Evolutionary conservation across 2,113 vertebrate species (phyloP), one percentile per base, ranked within the genome.

Genomic region (Pygoscelis antarcticus): DNA sequence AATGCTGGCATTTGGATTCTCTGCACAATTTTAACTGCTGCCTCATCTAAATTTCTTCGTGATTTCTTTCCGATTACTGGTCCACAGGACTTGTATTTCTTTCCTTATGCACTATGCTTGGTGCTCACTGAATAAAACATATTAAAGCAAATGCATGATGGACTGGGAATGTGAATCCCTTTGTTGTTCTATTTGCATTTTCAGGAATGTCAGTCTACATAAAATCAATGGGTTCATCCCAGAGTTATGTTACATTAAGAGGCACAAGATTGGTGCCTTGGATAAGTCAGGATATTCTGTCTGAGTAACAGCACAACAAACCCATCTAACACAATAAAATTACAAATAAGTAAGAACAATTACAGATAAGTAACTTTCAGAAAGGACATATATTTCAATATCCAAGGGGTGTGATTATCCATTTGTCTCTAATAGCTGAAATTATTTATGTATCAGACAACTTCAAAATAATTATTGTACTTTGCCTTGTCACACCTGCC

Each of bases 361-460:
- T 55, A 29, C 22, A 64, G 58, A 23, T 5, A 62, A 80, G 4
- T 6, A 29, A 75, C 47, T 19, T 44, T 17, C 46, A 55, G 72
- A 6, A 2, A 4, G 44, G 13, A 32, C 42, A 23, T 10, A 2
- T 5, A 2, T 26, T 52, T 15, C 29, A 29, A 0, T 38, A 44
- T 38, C 55, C 40, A 38, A 44, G 20, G 26, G 20, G 15, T 6
- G 34, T 27, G 64, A 40, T 36, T 29, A 5, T 32, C 40, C 22
- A 8, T 42, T 72, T 16, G 3, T 49, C 10, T 26, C 30, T 29
- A 38, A 64, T 3, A 78, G 9, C 42, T 11, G 2, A 30, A 40
- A 57, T 80, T 72, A 72, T 74, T 90, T 29, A 21, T 8, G 5
- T 18, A 34, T 42, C 8, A 14, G n/a, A 13, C 22, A 54, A 11